These are phyloP conservation scores for Phocoena sinus DNA, from an alignment of 2,113 vertebrate genomes.

Conservation along the genomic window DNA sequence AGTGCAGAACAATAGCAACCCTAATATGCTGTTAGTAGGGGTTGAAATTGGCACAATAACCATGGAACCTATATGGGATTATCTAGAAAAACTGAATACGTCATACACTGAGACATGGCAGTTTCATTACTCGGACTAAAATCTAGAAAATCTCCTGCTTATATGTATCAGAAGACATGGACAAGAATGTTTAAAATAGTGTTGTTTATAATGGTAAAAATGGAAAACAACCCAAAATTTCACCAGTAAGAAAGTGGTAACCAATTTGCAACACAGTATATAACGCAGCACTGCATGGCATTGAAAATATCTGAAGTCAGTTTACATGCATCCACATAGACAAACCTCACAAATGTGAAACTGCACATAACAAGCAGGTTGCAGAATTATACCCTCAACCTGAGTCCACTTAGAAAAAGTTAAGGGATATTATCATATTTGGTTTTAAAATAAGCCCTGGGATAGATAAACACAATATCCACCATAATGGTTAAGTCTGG, in stretches of 20 bases:
- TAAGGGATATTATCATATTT: background rate
- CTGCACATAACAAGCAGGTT: background rate
- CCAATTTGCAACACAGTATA: accelerated
- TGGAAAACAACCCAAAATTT: background rate
- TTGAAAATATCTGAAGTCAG: background rate
- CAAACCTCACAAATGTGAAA: background rate
- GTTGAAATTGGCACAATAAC: background rate
- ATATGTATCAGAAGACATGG: background rate
- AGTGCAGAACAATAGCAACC: background rate
- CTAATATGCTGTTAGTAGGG: background rate
- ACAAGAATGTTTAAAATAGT: background rate
- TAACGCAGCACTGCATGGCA: accelerated
- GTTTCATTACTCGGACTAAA: background rate
- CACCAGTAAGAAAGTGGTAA: background rate
- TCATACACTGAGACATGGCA: background rate
- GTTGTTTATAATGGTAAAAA: background rate
- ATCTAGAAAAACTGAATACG: background rate
- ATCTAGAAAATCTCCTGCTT: background rate
- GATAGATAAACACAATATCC: background rate
- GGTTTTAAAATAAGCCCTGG: slow-evolving; percentile 2
- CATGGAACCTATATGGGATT: no score
- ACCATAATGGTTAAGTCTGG: background rate
- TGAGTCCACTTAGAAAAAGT: background rate
- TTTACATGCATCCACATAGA: background rate
- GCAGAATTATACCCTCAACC: background rate